Conservation (phyloP, 2,888 invertebrate genomes). For the Tetragonula carbonaria region DNA sequence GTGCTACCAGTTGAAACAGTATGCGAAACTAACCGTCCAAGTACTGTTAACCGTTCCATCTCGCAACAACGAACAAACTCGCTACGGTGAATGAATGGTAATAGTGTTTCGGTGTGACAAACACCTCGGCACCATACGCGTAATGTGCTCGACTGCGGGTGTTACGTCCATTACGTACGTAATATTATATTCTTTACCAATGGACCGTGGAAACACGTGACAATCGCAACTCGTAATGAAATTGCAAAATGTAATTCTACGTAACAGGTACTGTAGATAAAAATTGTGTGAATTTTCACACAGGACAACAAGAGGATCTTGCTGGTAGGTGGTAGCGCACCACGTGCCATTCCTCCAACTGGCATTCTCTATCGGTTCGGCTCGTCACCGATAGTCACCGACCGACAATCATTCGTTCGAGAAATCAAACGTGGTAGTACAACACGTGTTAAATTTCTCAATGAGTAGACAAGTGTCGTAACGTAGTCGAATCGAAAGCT, state of each 20-base stretch:
- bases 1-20: constrained; percentile 69
- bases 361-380: constrained; percentile 28
- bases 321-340: neutral
- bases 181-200: too few species aligned
- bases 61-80: constrained; percentile 53
- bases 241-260: neutral
- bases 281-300: neutral
- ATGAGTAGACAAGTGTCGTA: constrained; percentile 14
- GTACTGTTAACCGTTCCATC: constrained; percentile 77
- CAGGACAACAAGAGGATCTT: constrained; percentile 20
- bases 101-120: constrained; percentile 25
- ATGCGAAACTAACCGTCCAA: constrained; percentile 70
- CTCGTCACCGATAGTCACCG: constrained; percentile 16
- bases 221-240: too few species aligned
- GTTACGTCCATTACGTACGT: too few species aligned
- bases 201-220: too few species aligned
- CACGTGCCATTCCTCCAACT: constrained; percentile 6
- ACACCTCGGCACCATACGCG: neutral
- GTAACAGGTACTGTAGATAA: neutral
- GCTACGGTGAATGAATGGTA: neutral
- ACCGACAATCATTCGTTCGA: constrained; percentile 26
- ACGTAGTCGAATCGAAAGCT: constrained; percentile 15
- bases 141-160: too few species aligned
- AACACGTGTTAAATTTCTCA: constrained; percentile 30
- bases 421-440: constrained; percentile 32